Conservation (phyloP, 2,797 vertebrate genomes). For the Cryptoblepharus egeriae region DNA sequence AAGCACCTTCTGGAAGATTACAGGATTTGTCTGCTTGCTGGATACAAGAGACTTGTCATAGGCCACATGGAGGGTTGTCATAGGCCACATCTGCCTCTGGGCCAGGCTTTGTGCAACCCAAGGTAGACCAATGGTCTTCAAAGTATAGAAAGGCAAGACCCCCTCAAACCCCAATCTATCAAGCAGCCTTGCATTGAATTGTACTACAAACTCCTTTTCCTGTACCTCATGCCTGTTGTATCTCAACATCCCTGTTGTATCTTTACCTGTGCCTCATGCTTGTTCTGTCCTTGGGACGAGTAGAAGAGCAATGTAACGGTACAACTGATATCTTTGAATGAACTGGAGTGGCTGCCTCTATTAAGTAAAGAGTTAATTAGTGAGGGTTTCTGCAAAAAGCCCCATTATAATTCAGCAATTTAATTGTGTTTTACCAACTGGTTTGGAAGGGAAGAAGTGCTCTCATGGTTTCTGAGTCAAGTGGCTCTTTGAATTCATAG, state of each 20-base stretch:
- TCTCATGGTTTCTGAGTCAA: slow-evolving; percentile 39
- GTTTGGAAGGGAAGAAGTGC: background rate
- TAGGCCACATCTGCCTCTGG: too few relatives aligned
- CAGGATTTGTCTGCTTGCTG: too few relatives aligned
- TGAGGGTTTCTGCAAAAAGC: slow-evolving; percentile 34
- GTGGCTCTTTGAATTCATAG: slow-evolving; percentile 40
- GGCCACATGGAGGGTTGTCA: too few relatives aligned
- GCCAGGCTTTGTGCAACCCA: too few relatives aligned
- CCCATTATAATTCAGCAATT: slow-evolving; percentile 46
- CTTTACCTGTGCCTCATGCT: too few relatives aligned
- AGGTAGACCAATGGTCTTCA: too few relatives aligned
- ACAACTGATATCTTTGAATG: slow-evolving; percentile 41
- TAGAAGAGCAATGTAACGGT: slow-evolving; percentile 31
- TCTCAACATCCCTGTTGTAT: background rate
- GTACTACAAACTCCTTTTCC: background rate
- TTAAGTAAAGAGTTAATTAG: slow-evolving; percentile 30
- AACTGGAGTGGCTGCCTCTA: slow-evolving; percentile 31
- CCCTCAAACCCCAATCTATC: too few relatives aligned
- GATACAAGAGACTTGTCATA: too few relatives aligned
- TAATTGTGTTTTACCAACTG: slow-evolving; percentile 41
- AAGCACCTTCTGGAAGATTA: too few relatives aligned
- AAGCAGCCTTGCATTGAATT: too few relatives aligned
- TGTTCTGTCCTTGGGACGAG: background rate
- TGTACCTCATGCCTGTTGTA: background rate
- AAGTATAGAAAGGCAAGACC: too few relatives aligned